A percentile compares a stretch with the other conserved stretches of the same genome.
Evolutionary conservation across 1,140 invertebrate species (phyloP).

Genomic region (Zaprionus kolodkinae): DNA sequence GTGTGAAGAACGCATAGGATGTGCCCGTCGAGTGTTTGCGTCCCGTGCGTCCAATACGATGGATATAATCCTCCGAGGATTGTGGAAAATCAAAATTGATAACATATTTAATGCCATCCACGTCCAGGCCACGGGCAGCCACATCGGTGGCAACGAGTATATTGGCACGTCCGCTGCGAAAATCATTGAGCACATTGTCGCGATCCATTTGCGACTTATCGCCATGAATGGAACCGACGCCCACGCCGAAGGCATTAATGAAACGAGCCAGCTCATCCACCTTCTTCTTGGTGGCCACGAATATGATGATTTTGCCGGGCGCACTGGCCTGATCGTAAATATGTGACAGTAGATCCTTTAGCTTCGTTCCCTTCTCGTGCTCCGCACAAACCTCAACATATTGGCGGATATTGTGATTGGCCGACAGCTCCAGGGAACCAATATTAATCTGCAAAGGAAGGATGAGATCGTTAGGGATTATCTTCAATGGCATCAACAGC

Average conservation of each 20-base stretch:
- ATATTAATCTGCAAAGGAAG: constrained; percentile 93
- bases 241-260: constrained; percentile 96
- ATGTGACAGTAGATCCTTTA: constrained; percentile 93
- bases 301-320: constrained; percentile 97
- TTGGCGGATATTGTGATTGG: constrained; percentile 98
- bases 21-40: constrained; percentile 85
- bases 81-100: constrained; percentile 99
- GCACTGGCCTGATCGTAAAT: constrained; percentile 92
- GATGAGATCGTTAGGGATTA: neutral
- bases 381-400: constrained; percentile 97
- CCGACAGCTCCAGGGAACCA: constrained; percentile 94
- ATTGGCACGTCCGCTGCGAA: constrained; percentile 93
- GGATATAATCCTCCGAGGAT: constrained; percentile 99
- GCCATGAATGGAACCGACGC: constrained; percentile 88
- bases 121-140: constrained; percentile 97
- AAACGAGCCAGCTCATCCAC: constrained; percentile 95
- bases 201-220: constrained; percentile 98
- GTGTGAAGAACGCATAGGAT: constrained; percentile 77
- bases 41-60: constrained; percentile 98
- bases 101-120: constrained; percentile 99
- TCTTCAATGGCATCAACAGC: neutral
- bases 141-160: constrained; percentile 99
- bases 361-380: constrained; percentile 92
- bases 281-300: constrained; percentile 98
- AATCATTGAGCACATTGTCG: constrained; percentile 97